phyloP scores from a whole-genome alignment of 2,888 invertebrate species.

The Steinernema carpocapsae region DNA sequence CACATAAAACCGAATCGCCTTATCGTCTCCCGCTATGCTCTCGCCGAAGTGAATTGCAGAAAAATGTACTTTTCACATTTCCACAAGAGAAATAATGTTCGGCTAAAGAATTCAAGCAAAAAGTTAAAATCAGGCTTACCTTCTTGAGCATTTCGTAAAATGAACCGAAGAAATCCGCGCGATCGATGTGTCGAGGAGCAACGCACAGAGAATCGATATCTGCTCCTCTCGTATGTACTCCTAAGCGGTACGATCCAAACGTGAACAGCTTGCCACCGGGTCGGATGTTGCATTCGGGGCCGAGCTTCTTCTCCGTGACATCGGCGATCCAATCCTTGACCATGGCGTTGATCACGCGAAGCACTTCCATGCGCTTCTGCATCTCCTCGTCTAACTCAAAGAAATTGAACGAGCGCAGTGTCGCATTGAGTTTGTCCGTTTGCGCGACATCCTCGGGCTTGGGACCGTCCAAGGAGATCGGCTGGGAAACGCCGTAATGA shows the following conservation, averaged over 20 bases:
- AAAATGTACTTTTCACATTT: not conserved
- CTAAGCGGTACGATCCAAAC: conserved; percentile 90
- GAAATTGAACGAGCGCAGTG: conserved; percentile 52
- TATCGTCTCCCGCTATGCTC: conserved; percentile 6
- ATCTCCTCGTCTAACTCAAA: conserved; percentile 66
- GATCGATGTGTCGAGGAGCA: conserved; percentile 90
- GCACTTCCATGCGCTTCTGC: conserved; percentile 69
- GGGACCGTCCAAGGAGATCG: conserved; percentile 53
- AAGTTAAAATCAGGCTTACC: conserved; percentile 68
- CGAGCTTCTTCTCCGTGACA: conserved; percentile 83
- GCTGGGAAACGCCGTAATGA: conserved; percentile 62
- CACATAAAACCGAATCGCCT: not conserved
- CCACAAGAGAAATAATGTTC: not conserved
- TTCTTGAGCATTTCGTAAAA: conserved; percentile 88
- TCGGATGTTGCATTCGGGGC: conserved; percentile 82
- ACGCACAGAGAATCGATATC: conserved; percentile 99
- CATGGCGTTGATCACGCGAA: conserved; percentile 82
- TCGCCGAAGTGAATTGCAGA: not conserved
- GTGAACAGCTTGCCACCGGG: conserved; percentile 98
- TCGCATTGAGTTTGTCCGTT: conserved; percentile 41
- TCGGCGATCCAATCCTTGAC: conserved; percentile 93
- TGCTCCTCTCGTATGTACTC: conserved; percentile 95
- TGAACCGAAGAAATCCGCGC: conserved; percentile 91
- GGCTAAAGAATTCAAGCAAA: conserved; percentile 70
- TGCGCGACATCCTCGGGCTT: conserved; percentile 34